A percentile compares a stretch with the other conserved stretches of the same genome.
Conservation (phyloP, 2,113 vertebrate species). For the Neotoma lepida region DNA sequence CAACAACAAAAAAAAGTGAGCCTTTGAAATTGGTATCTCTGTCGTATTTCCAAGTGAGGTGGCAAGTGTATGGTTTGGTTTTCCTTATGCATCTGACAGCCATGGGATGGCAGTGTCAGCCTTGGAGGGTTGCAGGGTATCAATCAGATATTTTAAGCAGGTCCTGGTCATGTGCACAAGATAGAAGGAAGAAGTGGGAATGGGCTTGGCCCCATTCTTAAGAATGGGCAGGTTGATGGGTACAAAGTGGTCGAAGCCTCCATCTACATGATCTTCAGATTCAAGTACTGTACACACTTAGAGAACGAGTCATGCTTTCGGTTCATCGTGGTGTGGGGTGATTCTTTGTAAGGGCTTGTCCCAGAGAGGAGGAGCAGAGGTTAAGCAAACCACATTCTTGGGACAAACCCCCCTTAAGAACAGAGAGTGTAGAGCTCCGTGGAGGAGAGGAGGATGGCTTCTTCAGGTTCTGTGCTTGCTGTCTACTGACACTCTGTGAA, state of each 20-base stretch:
- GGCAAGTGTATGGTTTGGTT: neutral
- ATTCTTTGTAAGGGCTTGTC: neutral
- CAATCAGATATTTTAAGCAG: neutral
- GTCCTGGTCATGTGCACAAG: neutral
- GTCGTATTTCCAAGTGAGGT: slow-evolving; percentile 26
- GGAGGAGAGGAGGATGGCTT: too few species aligned
- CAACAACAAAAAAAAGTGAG: neutral
- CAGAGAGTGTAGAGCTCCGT: neutral
- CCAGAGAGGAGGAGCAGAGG: neutral
- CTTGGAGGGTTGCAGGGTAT: neutral
- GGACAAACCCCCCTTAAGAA: neutral
- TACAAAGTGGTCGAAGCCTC: neutral
- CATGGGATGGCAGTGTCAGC: neutral
- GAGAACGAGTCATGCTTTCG: neutral
- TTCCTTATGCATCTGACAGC: neutral
- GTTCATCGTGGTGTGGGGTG: neutral
- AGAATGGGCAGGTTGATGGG: neutral
- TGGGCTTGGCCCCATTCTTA: neutral
- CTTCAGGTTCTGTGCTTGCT: neutral
- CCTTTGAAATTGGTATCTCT: slow-evolving; percentile 46
- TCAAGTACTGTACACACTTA: rapidly evolving
- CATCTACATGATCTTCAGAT: rapidly evolving
- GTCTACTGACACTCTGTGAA: neutral
- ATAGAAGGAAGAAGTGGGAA: neutral
- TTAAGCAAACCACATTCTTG: neutral